These are phyloP conservation scores for Drosophila nigritarsus DNA, from an alignment of 2,888 invertebrate genomes.

Conservation along the genomic window DNA sequence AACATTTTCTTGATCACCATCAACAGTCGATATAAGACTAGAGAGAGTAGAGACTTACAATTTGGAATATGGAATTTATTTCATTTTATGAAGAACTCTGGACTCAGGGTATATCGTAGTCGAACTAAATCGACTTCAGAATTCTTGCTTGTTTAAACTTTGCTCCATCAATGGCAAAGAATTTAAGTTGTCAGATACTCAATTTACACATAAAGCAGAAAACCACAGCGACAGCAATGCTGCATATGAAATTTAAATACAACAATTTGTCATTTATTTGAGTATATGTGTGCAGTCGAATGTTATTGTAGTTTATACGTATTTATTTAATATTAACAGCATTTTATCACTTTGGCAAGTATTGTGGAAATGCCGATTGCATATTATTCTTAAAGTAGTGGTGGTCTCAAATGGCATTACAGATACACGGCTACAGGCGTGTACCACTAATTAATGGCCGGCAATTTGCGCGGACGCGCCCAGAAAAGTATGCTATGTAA, in stretches of 20 bases:
- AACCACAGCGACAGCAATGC: slow-evolving; percentile 27
- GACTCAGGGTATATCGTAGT: background rate
- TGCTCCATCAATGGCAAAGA: slow-evolving; percentile 13
- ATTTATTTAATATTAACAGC: slow-evolving; percentile 42
- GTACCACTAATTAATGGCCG: slow-evolving; percentile 73
- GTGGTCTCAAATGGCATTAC: slow-evolving; percentile 55
- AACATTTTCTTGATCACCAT: background rate
- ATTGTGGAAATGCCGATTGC: slow-evolving; percentile 1
- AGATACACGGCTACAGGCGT: slow-evolving; percentile 37
- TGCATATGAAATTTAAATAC: slow-evolving; percentile 39
- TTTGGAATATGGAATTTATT: background rate
- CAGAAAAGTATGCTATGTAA: slow-evolving; percentile 60
- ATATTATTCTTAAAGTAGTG: slow-evolving; percentile 38
- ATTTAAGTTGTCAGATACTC: slow-evolving; percentile 9
- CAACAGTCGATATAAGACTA: background rate
- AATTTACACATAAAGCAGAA: slow-evolving; percentile 28
- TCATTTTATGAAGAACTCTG: background rate
- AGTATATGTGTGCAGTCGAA: background rate
- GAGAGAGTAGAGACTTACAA: background rate
- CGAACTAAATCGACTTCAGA: background rate
- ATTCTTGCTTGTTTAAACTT: background rate
- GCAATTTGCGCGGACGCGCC: slow-evolving; percentile 63
- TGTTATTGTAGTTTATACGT: background rate
- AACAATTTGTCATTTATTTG: slow-evolving; percentile 16
- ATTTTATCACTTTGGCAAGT: slow-evolving; percentile 24